A percentile compares a stretch with the other conserved stretches of the same genome.
These are phyloP conservation scores for Ceyx margarethae DNA, from an alignment of 2,113 vertebrate species.

Conservation along the genomic window DNA sequence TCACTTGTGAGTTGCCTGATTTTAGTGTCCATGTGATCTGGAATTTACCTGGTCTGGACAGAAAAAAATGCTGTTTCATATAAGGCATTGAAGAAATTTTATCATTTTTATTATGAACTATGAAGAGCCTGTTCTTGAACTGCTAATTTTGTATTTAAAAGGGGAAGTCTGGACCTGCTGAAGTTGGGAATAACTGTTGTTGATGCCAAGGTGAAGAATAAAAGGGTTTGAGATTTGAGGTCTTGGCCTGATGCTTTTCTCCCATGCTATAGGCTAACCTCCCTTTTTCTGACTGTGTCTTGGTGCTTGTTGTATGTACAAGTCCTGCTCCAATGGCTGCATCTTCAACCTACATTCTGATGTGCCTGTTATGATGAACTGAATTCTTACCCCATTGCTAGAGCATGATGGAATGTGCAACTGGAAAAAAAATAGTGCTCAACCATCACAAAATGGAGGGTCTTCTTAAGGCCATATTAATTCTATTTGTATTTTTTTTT, in stretches of 20 bases:
- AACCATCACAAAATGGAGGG: background rate
- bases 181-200: background rate
- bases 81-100: background rate
- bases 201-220: background rate
- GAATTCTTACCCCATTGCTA: background rate
- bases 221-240: background rate
- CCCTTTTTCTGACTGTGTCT: fast-evolving
- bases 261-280: fast-evolving
- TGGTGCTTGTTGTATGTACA: fast-evolving
- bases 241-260: background rate
- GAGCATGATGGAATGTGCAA: background rate
- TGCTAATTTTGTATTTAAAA: background rate
- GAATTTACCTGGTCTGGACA: background rate
- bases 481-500: background rate
- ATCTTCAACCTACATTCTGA: background rate
- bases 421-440: background rate
- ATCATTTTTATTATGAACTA: background rate
- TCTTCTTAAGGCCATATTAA: background rate
- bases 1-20: background rate
- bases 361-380: fast-evolving
- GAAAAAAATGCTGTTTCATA: background rate
- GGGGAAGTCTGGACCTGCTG: background rate
- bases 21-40: background rate
- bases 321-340: background rate
- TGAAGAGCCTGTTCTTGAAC: background rate